Conservation (phyloP, 2,888 invertebrate genomes). For the Melinaea menophilus region DNA sequence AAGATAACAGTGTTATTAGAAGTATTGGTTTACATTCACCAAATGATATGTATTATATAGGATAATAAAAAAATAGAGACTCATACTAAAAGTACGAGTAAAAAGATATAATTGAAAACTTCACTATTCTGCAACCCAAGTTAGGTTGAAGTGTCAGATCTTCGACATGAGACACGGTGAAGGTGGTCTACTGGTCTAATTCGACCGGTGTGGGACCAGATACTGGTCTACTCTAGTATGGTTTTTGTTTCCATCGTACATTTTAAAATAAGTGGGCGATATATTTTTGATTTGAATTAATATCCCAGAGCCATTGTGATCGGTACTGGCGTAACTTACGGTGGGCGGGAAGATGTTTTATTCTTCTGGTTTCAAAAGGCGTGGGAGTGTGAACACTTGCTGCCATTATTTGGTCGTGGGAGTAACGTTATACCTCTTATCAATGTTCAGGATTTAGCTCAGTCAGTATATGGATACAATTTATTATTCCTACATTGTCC, state of each 20-base stretch:
- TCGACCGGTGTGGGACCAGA: too few species aligned
- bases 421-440: constrained; percentile 80
- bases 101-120: too few species aligned
- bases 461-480: constrained; percentile 50
- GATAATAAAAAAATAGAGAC: too few species aligned
- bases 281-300: neutral
- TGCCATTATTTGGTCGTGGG: constrained; percentile 79
- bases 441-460: constrained; percentile 79
- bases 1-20: too few species aligned
- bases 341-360: constrained; percentile 79
- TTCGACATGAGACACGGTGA: too few species aligned
- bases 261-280: neutral
- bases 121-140: too few species aligned
- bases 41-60: too few species aligned
- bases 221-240: too few species aligned
- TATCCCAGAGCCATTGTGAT: constrained; percentile 70
- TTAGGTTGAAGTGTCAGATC: too few species aligned
- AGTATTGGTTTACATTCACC: too few species aligned
- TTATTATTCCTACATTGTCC: neutral
- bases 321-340: constrained; percentile 80
- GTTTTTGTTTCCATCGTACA: neutral
- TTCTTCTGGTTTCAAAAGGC: constrained; percentile 82
- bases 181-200: too few species aligned
- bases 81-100: too few species aligned
- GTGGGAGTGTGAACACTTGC: constrained; percentile 78